These are phyloP conservation scores for Delphinapterus leucas DNA, from an alignment of 2,113 vertebrate genomes.

Conservation along the genomic window DNA sequence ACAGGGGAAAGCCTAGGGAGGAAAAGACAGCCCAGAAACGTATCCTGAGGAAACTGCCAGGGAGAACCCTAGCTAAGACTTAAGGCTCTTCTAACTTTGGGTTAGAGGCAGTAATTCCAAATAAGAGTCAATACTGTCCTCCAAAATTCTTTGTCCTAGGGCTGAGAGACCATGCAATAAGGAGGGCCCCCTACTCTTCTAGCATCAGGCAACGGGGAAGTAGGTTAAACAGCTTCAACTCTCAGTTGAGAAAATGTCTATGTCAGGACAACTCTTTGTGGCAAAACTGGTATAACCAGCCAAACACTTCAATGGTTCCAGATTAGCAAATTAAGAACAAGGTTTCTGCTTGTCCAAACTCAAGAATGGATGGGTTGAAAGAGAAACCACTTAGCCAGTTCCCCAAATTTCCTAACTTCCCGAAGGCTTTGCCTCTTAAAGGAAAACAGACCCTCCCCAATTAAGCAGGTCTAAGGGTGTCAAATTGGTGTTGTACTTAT, in stretches of 20 bases:
- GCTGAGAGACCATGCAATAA: neutral
- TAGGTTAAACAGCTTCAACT: slow-evolving; percentile 71
- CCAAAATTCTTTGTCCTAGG: neutral
- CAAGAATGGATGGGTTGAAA: neutral
- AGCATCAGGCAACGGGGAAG: slow-evolving; percentile 41
- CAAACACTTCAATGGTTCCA: slow-evolving; percentile 17
- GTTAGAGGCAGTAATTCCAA: neutral
- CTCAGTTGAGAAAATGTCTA: slow-evolving; percentile 75
- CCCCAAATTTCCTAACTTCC: neutral
- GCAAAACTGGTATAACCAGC: slow-evolving; percentile 76
- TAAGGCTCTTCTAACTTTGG: neutral
- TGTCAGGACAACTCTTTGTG: slow-evolving; percentile 68
- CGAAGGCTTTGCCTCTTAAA: neutral
- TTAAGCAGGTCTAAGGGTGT: neutral
- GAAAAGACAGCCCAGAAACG: neutral
- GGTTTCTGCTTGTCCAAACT: neutral
- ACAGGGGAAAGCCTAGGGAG: neutral
- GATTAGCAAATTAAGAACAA: slow-evolving; percentile 37
- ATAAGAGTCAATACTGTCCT: neutral
- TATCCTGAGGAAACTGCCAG: neutral
- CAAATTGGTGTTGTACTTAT: neutral
- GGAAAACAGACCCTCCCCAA: neutral
- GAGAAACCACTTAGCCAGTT: neutral
- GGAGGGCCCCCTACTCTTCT: neutral
- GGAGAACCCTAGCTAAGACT: neutral